Evolutionary conservation across 2,113 vertebrate genomes (phyloP).

Genomic region (Limnothrissa miodon): DNA sequence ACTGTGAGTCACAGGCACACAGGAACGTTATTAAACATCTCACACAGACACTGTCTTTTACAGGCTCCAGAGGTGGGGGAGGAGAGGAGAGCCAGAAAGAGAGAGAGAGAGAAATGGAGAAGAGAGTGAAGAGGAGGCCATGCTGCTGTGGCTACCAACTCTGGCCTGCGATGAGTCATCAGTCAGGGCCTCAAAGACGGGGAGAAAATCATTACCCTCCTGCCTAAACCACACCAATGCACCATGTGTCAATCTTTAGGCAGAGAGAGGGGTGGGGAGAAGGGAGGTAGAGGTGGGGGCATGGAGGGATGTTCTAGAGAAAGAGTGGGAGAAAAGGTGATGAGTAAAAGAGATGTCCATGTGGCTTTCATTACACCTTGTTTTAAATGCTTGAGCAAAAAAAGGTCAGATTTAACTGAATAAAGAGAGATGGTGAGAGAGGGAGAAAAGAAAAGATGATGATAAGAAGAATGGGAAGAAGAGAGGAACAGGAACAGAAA

Average conservation of each 20-base stretch:
- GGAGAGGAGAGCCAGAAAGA: not conserved
- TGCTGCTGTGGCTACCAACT: not conserved
- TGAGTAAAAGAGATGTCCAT: not conserved
- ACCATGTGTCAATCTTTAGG: not conserved
- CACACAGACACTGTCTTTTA: not conserved
- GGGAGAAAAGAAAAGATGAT: not conserved
- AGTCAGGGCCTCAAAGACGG: not conserved
- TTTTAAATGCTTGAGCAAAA: not conserved
- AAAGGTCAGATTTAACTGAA: not conserved
- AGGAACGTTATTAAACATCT: conserved; percentile 2
- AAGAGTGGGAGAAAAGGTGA: not conserved
- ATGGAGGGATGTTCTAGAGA: not conserved
- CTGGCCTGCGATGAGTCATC: not conserved
- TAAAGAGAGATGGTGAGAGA: not conserved
- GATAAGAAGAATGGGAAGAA: not conserved
- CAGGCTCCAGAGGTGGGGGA: not conserved
- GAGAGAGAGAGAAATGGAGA: not conserved
- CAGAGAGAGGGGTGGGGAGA: too few species aligned
- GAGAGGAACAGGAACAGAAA: not conserved
- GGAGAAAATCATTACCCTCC: conserved; percentile 15
- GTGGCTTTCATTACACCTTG: too few species aligned
- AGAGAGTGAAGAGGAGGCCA: not conserved
- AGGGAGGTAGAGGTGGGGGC: not conserved
- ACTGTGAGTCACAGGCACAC: not conserved
- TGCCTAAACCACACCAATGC: not conserved